Percentiles rank a stretch among this genome's conserved stretches.
Conservation (phyloP, 2,888 invertebrate genomes). For the Epinotia nisella region DNA sequence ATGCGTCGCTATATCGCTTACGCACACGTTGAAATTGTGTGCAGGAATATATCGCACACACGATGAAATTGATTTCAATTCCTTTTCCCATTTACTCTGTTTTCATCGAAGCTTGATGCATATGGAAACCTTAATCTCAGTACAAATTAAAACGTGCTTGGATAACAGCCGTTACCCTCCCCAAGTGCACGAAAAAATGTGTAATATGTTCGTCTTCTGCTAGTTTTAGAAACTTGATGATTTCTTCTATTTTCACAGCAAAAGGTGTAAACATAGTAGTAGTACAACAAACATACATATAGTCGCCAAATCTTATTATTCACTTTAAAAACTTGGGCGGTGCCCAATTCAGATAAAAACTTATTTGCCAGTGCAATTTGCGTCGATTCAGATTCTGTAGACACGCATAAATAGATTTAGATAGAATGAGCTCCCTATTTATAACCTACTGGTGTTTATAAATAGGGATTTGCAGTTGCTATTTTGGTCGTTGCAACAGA, state of each 20-base stretch:
- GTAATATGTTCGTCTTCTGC: too few relatives aligned
- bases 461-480: slow-evolving; percentile 24
- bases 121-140: too few relatives aligned
- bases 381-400: slow-evolving; percentile 3
- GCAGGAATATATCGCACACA: too few relatives aligned
- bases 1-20: too few relatives aligned
- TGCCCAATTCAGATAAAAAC: slow-evolving; percentile 6
- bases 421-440: slow-evolving; percentile 23
- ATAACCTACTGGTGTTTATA: slow-evolving; percentile 13
- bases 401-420: slow-evolving; percentile 20
- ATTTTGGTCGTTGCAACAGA: slow-evolving; percentile 20
- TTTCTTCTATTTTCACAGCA: neutral
- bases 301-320: slow-evolving; percentile 8
- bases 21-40: too few relatives aligned
- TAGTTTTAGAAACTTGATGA: too few relatives aligned
- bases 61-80: neutral
- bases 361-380: slow-evolving; percentile 18
- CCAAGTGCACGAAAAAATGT: neutral
- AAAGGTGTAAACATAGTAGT: too few relatives aligned
- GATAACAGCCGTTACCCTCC: neutral
- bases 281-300: too few relatives aligned
- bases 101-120: neutral
- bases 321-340: neutral
- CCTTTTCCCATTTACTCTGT: neutral
- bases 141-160: too few relatives aligned